Base-by-base conservation (phyloP, 2,888 invertebrate genomes). In the Harpalus rubripes region DNA sequence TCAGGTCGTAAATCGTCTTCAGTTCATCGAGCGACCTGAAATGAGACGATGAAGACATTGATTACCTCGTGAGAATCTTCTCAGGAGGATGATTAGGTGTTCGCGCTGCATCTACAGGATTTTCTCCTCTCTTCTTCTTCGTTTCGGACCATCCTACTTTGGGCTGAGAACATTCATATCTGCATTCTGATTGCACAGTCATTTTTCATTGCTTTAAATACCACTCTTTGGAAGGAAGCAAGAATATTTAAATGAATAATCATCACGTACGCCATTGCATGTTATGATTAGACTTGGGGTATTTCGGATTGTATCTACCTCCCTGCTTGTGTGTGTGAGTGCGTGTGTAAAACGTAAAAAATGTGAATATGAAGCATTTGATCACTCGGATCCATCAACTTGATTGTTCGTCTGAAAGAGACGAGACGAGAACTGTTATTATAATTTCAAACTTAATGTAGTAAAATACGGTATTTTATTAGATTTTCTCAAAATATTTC, bases 61-160 rank as follows among this genome's bases (percentile, higher is more conserved):
- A 84, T 84, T 84, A 78, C 52, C 78, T 84, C 84, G 84, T 84
- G 84, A 84, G 84, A 84, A 84, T 52, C 65, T 78, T 84, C 78
- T 84, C 84, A 83, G 76, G 76, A 61, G 16, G 61, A 74, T 83
- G 83, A 82, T 56, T 56, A 82, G 72, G 72, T 72, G 72, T 74
- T 58, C 56, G 56, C 76, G 68, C 39, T 39, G 76, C 76, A 72
- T 72, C 41, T 22, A 26, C 56, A 76, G 76, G 72, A 72, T 65
- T 65, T 32, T 72, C 72, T 72, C 12, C 12, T 52, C 44, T 52
- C 44, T 52, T 52, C 44, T 41, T 41, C 41, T 18, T 8, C 63
- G 18, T 63, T 63, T 63, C 26, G 63, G 26, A 15, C 63, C 12
- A 22, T 63, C 63, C 26, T 22, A 63, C 44, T 52, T 52, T 52